phyloP scores from a whole-genome alignment of 2,888 invertebrate species.

The Sphaerophoria taeniata region DNA sequence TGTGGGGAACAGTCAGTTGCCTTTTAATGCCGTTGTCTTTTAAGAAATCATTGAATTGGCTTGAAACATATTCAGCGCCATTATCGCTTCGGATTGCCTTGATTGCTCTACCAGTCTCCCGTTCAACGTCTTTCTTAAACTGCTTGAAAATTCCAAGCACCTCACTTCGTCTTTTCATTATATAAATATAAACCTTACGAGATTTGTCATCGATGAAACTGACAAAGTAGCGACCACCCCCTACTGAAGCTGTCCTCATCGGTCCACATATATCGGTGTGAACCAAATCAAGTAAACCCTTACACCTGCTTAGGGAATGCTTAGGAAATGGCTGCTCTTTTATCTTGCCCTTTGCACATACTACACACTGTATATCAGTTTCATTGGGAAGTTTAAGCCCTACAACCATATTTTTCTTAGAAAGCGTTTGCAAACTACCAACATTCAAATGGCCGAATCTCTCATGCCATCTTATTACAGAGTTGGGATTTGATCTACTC shows the following conservation, averaged over 20 bases:
- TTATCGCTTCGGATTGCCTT: slow-evolving; percentile 14
- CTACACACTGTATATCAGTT: slow-evolving; percentile 1
- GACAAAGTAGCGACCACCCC: slow-evolving; percentile 32
- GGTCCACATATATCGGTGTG: slow-evolving; percentile 56
- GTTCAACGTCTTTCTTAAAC: too few species aligned
- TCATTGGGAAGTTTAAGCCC: slow-evolving; percentile 8
- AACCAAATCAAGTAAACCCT: slow-evolving; percentile 34
- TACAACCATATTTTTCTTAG: background rate
- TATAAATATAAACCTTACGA: too few species aligned
- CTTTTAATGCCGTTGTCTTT: background rate
- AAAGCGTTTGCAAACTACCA: slow-evolving; percentile 4
- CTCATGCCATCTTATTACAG: background rate
- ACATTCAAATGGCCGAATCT: slow-evolving; percentile 33
- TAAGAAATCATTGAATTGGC: background rate
- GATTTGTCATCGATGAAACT: background rate
- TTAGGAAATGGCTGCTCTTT: slow-evolving; percentile 42
- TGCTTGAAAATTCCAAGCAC: too few species aligned
- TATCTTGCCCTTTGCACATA: slow-evolving; percentile 45
- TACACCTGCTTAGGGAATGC: slow-evolving; percentile 2
- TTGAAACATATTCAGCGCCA: background rate
- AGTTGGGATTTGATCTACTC: background rate
- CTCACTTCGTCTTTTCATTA: too few species aligned
- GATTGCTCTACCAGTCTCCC: too few species aligned
- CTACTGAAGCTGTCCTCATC: slow-evolving; percentile 9
- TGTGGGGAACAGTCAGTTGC: slow-evolving; percentile 39